Conservation (phyloP, 2,113 vertebrate species). For the Damaliscus lunatus region DNA sequence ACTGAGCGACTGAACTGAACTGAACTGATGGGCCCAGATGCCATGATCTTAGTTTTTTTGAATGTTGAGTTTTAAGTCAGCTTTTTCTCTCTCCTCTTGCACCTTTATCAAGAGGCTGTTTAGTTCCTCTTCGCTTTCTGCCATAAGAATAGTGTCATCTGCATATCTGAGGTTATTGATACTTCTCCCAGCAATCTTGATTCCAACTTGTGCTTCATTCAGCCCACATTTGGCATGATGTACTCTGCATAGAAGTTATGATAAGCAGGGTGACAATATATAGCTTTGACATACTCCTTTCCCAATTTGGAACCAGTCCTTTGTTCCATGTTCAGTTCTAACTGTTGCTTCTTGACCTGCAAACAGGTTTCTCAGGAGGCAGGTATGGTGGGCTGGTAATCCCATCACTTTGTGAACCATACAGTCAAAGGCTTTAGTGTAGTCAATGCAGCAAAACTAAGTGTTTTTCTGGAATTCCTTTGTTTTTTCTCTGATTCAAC, state of each 20-base stretch:
- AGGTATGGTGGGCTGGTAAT: background rate
- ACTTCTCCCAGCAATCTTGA: too few species aligned
- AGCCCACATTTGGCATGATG: background rate
- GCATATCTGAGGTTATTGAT: too few species aligned
- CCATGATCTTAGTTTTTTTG: too few species aligned
- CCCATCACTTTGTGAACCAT: background rate
- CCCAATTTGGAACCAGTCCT: background rate
- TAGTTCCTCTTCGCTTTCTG: too few species aligned
- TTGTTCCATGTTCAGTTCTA: background rate
- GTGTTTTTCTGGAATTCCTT: background rate
- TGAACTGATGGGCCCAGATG: background rate
- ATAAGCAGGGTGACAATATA: background rate
- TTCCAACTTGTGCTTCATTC: too few species aligned
- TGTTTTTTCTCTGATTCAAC: background rate
- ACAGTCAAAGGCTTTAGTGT: background rate
- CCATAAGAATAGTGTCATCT: too few species aligned
- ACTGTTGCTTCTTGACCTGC: background rate
- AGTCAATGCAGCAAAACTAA: background rate
- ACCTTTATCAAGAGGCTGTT: too few species aligned
- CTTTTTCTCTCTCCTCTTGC: too few species aligned
- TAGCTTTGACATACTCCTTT: background rate
- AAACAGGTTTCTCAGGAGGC: background rate
- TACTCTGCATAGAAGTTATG: background rate
- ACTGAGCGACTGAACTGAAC: too few species aligned
- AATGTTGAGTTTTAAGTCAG: too few species aligned